A percentile compares a stretch with the other conserved stretches of the same genome.
Evolutionary conservation across 2,888 invertebrate genomes (phyloP).

Genomic region (Cancer borealis): DNA sequence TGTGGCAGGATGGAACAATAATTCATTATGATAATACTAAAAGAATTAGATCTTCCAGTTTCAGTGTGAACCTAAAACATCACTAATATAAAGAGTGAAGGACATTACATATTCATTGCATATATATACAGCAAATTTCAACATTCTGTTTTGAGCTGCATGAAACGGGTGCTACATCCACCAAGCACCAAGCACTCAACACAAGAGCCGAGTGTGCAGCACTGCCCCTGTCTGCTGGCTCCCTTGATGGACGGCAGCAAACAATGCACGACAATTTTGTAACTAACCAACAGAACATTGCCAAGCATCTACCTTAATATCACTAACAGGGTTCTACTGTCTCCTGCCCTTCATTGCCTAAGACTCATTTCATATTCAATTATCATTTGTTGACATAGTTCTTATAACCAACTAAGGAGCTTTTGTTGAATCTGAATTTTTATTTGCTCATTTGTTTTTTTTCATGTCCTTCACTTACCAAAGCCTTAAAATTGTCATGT

Average conservation of each 20-base stretch:
- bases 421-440: neutral
- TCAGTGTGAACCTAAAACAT: neutral
- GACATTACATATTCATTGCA: neutral
- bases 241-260: neutral
- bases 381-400: conserved; percentile 29
- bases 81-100: conserved; percentile 2
- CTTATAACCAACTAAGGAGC: conserved; percentile 22
- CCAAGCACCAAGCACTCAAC: neutral
- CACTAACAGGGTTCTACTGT: conserved; percentile 45
- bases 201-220: neutral
- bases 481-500: conserved; percentile 64
- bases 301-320: conserved; percentile 10
- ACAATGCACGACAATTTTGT: neutral
- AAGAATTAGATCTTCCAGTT: neutral
- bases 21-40: neutral
- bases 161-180: neutral
- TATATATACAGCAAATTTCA: neutral
- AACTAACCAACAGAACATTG: neutral
- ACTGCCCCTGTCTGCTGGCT: conserved; percentile 31
- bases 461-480: conserved; percentile 65
- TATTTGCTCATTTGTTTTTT: conserved; percentile 42
- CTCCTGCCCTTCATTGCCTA: conserved; percentile 41
- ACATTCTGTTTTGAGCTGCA: neutral
- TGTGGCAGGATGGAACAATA: neutral
- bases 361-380: conserved; percentile 13